A percentile compares a stretch with the other conserved stretches of the same genome.
Evolutionary conservation across 2,797 vertebrate genomes (phyloP).

Genomic region (Clarias pachynema): DNA sequence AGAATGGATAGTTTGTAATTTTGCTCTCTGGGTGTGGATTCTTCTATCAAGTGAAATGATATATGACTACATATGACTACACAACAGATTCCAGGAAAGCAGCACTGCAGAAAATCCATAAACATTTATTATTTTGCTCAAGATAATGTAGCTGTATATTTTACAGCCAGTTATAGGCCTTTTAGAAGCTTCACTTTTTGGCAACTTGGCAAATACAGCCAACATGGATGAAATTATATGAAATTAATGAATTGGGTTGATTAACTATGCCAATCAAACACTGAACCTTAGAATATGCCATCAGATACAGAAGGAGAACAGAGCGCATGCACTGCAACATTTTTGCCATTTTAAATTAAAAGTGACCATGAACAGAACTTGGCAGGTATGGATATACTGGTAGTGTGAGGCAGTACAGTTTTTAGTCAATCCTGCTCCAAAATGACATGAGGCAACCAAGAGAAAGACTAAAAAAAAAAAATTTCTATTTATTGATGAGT

Average conservation of each 20-base stretch:
- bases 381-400: not conserved
- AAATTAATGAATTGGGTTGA: not conserved
- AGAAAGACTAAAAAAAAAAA: not conserved
- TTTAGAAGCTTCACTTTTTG: not conserved
- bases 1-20: not conserved
- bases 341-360: not conserved
- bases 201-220: not conserved
- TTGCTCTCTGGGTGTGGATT: not conserved
- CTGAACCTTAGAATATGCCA: not conserved
- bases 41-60: slow-evolving; percentile 2
- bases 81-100: not conserved
- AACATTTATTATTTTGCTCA: not conserved
- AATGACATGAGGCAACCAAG: not conserved
- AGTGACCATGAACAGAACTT: not conserved
- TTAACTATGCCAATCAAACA: not conserved
- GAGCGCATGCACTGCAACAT: not conserved
- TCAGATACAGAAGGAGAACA: not conserved
- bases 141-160: not conserved
- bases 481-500: not conserved
- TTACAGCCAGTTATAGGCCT: not conserved
- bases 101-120: not conserved
- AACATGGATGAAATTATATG: not conserved
- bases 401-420: not conserved
- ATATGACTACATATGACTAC: not conserved
- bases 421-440: not conserved